These are phyloP conservation scores for Rhynchopsitta pachyrhyncha DNA, from an alignment of 2,113 vertebrate species.

Conservation along the genomic window DNA sequence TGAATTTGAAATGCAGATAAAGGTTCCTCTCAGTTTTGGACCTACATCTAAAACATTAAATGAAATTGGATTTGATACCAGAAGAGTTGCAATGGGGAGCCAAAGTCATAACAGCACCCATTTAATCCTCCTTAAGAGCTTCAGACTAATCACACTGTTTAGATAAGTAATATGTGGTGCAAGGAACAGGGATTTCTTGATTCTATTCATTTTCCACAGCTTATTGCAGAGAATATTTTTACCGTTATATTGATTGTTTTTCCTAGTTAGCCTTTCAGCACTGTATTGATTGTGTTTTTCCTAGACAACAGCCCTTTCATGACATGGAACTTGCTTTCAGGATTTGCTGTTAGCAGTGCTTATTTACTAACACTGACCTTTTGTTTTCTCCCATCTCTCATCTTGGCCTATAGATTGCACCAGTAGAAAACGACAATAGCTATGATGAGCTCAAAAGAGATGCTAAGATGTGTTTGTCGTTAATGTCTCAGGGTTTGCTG, in stretches of 20 bases:
- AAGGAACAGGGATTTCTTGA: background rate
- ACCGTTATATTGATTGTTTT: background rate
- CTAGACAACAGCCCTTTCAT: background rate
- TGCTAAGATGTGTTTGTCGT: slow-evolving; percentile 92
- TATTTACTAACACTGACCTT: background rate
- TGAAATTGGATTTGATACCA: background rate
- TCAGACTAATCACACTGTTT: background rate
- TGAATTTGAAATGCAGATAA: background rate
- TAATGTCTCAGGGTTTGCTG: slow-evolving; percentile 97
- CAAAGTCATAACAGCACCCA: background rate
- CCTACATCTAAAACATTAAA: background rate
- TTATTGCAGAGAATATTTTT: background rate
- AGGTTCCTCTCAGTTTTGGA: background rate
- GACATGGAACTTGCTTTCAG: background rate
- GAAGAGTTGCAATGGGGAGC: background rate
- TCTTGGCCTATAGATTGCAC: slow-evolving; percentile 84
- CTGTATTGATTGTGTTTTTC: background rate
- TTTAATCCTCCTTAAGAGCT: background rate
- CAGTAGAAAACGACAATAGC: slow-evolving; percentile 95
- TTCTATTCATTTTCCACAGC: background rate
- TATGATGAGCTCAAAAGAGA: slow-evolving; percentile 98
- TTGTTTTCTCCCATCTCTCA: background rate
- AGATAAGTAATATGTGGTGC: background rate
- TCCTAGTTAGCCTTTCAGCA: background rate
- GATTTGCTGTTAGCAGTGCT: background rate